Base-by-base conservation (phyloP, 1,140 invertebrate genomes). In the Metaphire vulgaris region DNA sequence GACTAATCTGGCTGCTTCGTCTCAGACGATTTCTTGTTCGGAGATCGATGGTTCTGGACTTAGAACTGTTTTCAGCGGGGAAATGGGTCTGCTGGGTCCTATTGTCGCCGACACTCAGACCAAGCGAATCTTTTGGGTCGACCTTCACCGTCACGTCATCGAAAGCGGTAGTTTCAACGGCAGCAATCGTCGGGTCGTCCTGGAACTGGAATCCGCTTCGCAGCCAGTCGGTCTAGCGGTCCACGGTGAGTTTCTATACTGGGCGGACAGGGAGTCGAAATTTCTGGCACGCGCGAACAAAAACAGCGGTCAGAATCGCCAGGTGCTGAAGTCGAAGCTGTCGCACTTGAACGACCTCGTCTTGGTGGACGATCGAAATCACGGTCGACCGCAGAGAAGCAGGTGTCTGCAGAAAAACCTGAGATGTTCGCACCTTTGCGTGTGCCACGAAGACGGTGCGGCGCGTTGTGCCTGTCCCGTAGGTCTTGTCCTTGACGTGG, bases 181-280 rank as follows among this genome's bases (percentile, higher is more conserved):
- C 2, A 90, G 89, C 15, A 88, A 90, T 78, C 83, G 90, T 79
- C 87, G 89, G 1, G 85, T 93, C 68, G 88, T 91, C 33, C n/a
- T n/a, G n/a, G n/a, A n/a, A n/a, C 80, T 85, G 1, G 92, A 83
- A 79, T 80, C 79, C 6, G 96, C 95, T 0, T 95, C 96, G 78
- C 96, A 97, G 89, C 95, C 95, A 12, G 96, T 97, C 83, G 95
- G 95, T 0, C 93, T 99, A 16, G 96, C 95, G 0, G 92, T 98
- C 0, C 92, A 91, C 84, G 89, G 92, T 21, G 90, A 94, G 81
- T 97, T 94, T 83, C 95, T 99, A 70, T 99, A 98, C 84, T 97
- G 97, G 95, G 98, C 96, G 0, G 97, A 99, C 86, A 89, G 97
- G 29, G 95, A 97, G 83, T 85, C 97, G 0, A 88, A 95, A 65